Base-by-base conservation (phyloP, 2,888 invertebrate species). In the Megastigmus dorsalis region DNA sequence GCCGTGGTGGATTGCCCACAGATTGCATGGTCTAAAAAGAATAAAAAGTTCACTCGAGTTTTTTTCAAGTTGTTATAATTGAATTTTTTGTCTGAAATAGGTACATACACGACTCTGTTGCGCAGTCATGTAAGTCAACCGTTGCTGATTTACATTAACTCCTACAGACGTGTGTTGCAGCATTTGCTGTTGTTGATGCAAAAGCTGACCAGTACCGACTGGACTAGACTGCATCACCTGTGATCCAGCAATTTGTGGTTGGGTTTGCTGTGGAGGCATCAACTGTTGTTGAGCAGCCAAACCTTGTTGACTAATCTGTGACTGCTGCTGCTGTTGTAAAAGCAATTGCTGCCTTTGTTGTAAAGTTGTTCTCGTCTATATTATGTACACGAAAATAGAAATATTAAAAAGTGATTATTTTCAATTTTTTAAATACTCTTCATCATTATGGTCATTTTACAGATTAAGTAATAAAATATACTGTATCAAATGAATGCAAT, bases 111-210 rank as follows among this genome's bases (percentile, higher is more conserved):
- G 57, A 18, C 41, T 41, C 30, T 52, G 85, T 70, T 86, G 87
- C 68, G 80, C 80, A 72, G 82, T 84, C 75, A 86, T 79, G 79
- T 83, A 86, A 57, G 84, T 81, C 60, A 87, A 79, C 77, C 87
- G 78, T 76, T 88, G 87, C 55, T 86, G 87, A 41, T 84, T 81
- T n/a, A 83, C 82, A 70, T 79, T 85, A 33, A 85, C 75, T 57
- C 83, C 83, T 4, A 79, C 75, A 15, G 79, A 30, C 15, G 50
- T 7, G 18, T 63, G 72, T 36, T 82, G 84, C 30, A 82, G 65
- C 43, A 82, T 66, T 69, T 79, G 82, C 18, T 72, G 72, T 3
- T 66, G 60, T 15, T 69, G 66, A n/a, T 71, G 71, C 26, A 75
- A n/a, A 15, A 75, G 18, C 15, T 55, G 76, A 1, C 66, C 74